These are phyloP conservation scores for Lonchura striata DNA, from an alignment of 2,113 vertebrate species.

Conservation along the genomic window DNA sequence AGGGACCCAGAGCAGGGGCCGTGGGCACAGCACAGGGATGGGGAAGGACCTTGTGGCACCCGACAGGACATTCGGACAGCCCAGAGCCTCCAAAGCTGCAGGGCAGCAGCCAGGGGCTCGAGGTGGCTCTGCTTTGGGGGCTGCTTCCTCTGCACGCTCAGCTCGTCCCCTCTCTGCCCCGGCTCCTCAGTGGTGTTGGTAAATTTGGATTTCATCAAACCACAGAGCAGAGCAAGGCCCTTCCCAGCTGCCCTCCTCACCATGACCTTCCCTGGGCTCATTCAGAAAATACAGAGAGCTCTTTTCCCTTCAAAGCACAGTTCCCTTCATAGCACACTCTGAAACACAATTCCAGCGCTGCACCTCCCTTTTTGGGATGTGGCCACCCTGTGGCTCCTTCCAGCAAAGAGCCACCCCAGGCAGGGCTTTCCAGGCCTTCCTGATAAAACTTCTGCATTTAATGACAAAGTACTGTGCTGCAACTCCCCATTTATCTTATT, in stretches of 20 bases:
- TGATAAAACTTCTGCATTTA: neutral
- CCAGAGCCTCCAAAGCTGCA: neutral
- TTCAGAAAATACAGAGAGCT: accelerated
- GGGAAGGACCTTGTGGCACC: neutral
- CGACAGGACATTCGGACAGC: neutral
- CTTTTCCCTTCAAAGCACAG: neutral
- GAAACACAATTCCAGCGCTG: accelerated
- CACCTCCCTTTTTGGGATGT: neutral
- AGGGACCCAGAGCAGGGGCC: neutral
- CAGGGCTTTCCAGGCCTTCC: neutral
- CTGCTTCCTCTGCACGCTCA: neutral
- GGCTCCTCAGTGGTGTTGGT: neutral
- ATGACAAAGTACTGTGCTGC: neutral
- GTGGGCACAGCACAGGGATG: neutral
- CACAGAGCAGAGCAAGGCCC: neutral
- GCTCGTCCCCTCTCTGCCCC: neutral
- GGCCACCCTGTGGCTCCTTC: neutral
- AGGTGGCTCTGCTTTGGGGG: neutral
- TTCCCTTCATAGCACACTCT: neutral
- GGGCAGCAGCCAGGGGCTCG: neutral
- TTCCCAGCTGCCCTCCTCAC: neutral
- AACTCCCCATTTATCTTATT: slow-evolving; percentile 7
- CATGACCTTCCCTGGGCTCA: neutral
- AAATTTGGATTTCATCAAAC: accelerated
- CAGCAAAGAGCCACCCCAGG: neutral